phyloP scores from a whole-genome alignment of 37 sponge, comb jelly and placozoan genomes.

The Cladorhizidae sp. region DNA sequence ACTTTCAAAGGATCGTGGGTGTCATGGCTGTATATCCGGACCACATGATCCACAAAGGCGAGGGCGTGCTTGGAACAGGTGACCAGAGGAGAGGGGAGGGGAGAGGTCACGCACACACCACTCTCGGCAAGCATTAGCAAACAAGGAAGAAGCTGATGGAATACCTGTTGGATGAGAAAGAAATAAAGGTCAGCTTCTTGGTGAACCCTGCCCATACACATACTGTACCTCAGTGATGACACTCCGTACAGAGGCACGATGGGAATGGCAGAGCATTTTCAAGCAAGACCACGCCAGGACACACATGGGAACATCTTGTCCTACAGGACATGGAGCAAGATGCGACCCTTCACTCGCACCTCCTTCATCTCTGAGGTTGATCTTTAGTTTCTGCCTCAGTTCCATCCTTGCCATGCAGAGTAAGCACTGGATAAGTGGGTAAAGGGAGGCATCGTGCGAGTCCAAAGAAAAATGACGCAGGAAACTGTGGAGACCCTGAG shows the following conservation, averaged over 20 bases:
- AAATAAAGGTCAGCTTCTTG: too few relatives aligned
- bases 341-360: not conserved
- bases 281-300: slow-evolving; percentile 43
- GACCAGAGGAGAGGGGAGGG: slow-evolving; percentile 43
- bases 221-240: slow-evolving; percentile 35
- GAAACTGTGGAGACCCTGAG: slow-evolving; percentile 23
- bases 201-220: not conserved
- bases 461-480: slow-evolving; percentile 30
- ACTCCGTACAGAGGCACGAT: slow-evolving; percentile 36
- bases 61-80: slow-evolving; percentile 43
- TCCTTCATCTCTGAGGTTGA: not conserved
- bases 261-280: slow-evolving; percentile 20
- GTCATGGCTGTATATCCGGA: not conserved
- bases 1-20: slow-evolving; percentile 38
- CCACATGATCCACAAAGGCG: slow-evolving; percentile 48
- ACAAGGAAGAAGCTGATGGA: slow-evolving; percentile 58
- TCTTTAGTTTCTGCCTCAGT: not conserved
- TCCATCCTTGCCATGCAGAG: slow-evolving; percentile 32
- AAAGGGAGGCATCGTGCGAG: slow-evolving; percentile 39
- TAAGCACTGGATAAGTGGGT: slow-evolving; percentile 50
- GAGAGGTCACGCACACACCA: slow-evolving; percentile 33
- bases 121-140: slow-evolving; percentile 44
- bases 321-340: not conserved
- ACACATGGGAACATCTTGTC: slow-evolving; percentile 28
- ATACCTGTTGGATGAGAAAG: slow-evolving; percentile 25